Percentiles rank a stretch among this genome's conserved stretches.
phyloP scores from a whole-genome alignment of 1,140 invertebrate genomes.

The Ostrea denselamellosa region DNA sequence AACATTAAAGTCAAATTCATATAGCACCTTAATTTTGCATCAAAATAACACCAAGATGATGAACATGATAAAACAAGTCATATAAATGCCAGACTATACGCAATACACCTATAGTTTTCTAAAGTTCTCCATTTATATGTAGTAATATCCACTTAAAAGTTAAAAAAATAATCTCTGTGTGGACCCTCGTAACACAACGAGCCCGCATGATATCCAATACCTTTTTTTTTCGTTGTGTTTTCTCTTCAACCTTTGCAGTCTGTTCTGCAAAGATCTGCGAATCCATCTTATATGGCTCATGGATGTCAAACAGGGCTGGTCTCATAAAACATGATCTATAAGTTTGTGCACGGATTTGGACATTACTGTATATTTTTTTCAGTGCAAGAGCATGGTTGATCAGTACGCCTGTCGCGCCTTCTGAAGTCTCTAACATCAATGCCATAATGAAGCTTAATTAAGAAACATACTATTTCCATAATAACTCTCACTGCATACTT shows the following conservation, averaged over 20 bases:
- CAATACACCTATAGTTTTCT: too few species aligned
- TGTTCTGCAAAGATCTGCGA: conserved; percentile 58
- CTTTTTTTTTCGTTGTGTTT: conserved; percentile 50
- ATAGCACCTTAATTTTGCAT: too few species aligned
- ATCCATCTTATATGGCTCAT: conserved; percentile 66
- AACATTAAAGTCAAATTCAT: too few species aligned
- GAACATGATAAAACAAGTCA: too few species aligned
- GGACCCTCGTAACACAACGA: too few species aligned
- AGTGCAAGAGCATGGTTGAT: conserved; percentile 53
- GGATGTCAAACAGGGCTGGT: conserved; percentile 62
- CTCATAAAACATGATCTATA: conserved; percentile 34
- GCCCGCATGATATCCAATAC: not conserved
- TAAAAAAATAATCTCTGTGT: too few species aligned
- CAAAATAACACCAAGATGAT: too few species aligned
- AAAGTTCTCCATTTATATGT: too few species aligned
- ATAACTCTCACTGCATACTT: not conserved
- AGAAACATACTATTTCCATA: not conserved
- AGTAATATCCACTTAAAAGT: too few species aligned
- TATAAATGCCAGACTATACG: too few species aligned
- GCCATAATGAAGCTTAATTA: conserved; percentile 43
- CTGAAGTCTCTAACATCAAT: conserved; percentile 47
- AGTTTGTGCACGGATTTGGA: not conserved
- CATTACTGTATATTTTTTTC: conserved; percentile 11
- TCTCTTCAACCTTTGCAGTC: not conserved
- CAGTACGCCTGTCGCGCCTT: conserved; percentile 48